phyloP scores from a whole-genome alignment of 2,888 invertebrate species.

The Oligia fasciuncula region DNA sequence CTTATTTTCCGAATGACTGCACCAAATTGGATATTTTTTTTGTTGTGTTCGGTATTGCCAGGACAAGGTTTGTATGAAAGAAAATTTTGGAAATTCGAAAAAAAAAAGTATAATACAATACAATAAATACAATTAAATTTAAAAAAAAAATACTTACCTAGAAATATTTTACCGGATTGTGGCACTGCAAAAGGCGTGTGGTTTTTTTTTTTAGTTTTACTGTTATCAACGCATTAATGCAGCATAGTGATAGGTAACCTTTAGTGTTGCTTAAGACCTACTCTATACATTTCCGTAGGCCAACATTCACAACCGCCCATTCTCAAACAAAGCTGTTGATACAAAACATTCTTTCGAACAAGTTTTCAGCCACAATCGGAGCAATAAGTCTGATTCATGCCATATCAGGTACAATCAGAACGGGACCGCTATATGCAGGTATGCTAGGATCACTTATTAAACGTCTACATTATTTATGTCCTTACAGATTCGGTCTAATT shows the following conservation, averaged over 20 bases:
- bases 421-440: slow-evolving; percentile 64
- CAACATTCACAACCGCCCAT: slow-evolving; percentile 8
- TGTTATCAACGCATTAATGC: no score
- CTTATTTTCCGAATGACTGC: no score
- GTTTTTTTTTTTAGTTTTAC: not conserved
- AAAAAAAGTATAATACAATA: no score
- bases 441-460: slow-evolving; percentile 77
- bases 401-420: slow-evolving; percentile 65
- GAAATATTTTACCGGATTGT: no score
- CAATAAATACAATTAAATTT: no score
- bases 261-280: slow-evolving; percentile 4
- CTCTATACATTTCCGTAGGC: not conserved
- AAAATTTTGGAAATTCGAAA: no score
- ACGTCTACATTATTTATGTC: slow-evolving; percentile 80
- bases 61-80: no score
- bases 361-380: slow-evolving; percentile 52
- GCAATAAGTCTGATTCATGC: slow-evolving; percentile 60
- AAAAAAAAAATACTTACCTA: no score
- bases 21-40: no score
- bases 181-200: no score
- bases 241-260: no score
- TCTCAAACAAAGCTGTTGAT: slow-evolving; percentile 41
- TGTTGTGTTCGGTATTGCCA: no score
- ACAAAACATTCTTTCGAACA: slow-evolving; percentile 51
- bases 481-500: slow-evolving; percentile 83